Evolutionary conservation across 2,113 vertebrate species (phyloP), one percentile per base, ranked within the genome.

Genomic region (Ictidomys tridecemlineatus): DNA sequence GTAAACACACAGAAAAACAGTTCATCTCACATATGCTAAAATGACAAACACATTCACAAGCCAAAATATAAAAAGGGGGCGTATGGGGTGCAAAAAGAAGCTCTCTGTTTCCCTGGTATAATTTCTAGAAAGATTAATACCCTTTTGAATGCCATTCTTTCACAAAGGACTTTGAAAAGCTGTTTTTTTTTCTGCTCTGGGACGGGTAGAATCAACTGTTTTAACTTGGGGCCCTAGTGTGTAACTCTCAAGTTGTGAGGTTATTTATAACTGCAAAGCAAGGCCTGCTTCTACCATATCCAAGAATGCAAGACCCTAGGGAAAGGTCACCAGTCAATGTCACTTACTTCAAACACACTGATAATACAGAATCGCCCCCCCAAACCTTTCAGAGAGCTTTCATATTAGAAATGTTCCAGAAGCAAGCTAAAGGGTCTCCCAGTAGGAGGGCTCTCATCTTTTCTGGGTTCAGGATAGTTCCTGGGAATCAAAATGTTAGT

Each of bases 181-280:
- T 69, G 51, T 77, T 79, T 91, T 87, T 91, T 87, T 73, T 45
- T 69, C 79, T 90, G 37, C 45, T 85, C 72, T 76, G 39, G 9
- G 39, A 18, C 17, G 82, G 37, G 83, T 70, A 11, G 42, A 94
- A 89, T 92, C 78, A 37, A 94, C 89, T 80, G 65, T 89, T 95
- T 83, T 70, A 84, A 96, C 74, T 67, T 18, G 34, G 63, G 84
- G 69, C 87, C 83, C 56, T 89, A 9, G 2, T 26, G 34, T 45
- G 12, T 65, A 88, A 86, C 82, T 96, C 74, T 92, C 95, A 61
- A 78, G 63, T 88, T n/a, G 8, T 13, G 0, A 10, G n/a, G 91
- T 91, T 95, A 97, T 96, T 97, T 96, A 88, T 95, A 97, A 89
- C 93, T 63, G 10, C n/a, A 95, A 18, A 93, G 39, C 39, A 37